Evolutionary conservation across 2,113 vertebrate genomes (phyloP).

Genomic region (Clarias macrocephalus): DNA sequence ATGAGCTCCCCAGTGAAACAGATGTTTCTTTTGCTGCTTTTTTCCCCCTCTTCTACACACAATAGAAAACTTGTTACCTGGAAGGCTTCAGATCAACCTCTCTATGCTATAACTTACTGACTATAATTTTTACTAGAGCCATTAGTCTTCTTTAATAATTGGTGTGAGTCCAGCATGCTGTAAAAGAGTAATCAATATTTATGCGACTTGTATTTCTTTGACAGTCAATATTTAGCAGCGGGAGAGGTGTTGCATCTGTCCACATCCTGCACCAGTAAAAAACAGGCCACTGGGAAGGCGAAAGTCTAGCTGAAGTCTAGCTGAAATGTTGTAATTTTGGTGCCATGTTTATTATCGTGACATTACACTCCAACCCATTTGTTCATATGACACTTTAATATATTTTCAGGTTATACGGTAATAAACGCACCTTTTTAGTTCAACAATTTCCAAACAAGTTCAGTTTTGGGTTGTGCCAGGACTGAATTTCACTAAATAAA

Average conservation of each 20-base stretch:
- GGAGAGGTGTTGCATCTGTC: conserved; percentile 20
- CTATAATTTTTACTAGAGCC: conserved; percentile 21
- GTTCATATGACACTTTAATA: conserved; percentile 8
- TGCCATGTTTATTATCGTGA: not conserved
- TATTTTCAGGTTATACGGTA: not conserved
- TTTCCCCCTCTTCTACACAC: no score
- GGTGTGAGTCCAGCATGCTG: conserved; percentile 31
- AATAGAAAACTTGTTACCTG: not conserved
- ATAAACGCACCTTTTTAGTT: not conserved
- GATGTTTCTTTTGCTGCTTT: not conserved
- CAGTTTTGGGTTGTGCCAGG: not conserved
- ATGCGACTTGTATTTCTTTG: conserved; percentile 42
- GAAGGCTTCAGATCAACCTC: conserved; percentile 12
- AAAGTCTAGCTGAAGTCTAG: not conserved
- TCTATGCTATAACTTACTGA: conserved; percentile 4
- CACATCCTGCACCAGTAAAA: not conserved
- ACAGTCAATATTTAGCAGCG: conserved; percentile 28
- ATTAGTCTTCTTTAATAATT: conserved; percentile 45
- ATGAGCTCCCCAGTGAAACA: not conserved
- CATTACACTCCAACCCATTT: not conserved
- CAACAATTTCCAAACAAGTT: not conserved
- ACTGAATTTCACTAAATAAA: not conserved
- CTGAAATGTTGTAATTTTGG: not conserved
- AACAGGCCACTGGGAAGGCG: not conserved
- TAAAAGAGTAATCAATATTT: conserved; percentile 49